Percentiles rank a stretch among this genome's conserved stretches.
Conservation (phyloP, 1,140 invertebrate genomes). For the Mesaphorura yosii region DNA sequence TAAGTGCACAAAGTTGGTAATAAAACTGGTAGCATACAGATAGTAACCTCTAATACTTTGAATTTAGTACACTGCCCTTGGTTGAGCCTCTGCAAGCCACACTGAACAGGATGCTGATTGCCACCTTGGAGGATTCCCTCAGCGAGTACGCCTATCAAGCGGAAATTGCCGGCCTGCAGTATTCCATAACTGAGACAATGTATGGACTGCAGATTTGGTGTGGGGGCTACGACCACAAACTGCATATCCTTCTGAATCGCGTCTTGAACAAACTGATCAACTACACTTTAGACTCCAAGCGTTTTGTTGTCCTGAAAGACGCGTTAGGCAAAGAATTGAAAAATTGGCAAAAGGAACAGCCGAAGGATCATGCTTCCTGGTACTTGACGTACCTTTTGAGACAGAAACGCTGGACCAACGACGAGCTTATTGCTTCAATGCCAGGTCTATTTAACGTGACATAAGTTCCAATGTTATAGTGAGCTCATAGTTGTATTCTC, state of each 20-base stretch:
- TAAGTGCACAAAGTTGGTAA: slow-evolving; percentile 34
- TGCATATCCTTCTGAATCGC: slow-evolving; percentile 70
- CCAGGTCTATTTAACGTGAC: no score
- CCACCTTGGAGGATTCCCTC: slow-evolving; percentile 71
- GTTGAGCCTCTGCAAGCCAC: slow-evolving; percentile 70
- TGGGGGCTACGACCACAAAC: slow-evolving; percentile 84
- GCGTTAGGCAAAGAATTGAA: slow-evolving; percentile 48
- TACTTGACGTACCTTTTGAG: background rate
- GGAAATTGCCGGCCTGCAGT: slow-evolving; percentile 65
- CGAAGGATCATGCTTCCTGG: slow-evolving; percentile 65
- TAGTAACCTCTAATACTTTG: background rate
- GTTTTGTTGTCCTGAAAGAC: slow-evolving; percentile 86
- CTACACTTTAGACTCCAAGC: slow-evolving; percentile 66
- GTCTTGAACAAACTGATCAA: slow-evolving; percentile 71
- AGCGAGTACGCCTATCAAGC: slow-evolving; percentile 88
- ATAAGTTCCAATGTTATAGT: background rate
- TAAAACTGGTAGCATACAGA: slow-evolving; percentile 13
- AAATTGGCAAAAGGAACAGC: slow-evolving; percentile 79
- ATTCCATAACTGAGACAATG: slow-evolving; percentile 7
- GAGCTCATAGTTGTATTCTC: background rate
- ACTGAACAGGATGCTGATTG: slow-evolving; percentile 68
- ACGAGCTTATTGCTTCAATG: slow-evolving; percentile 36
- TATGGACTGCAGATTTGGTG: slow-evolving; percentile 52
- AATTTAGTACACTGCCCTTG: slow-evolving; percentile 66
- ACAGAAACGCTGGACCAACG: background rate